Percentiles rank a stretch among this genome's conserved stretches.
phyloP scores from a whole-genome alignment of 2,888 invertebrate species.

The Athrips mouffetella region DNA sequence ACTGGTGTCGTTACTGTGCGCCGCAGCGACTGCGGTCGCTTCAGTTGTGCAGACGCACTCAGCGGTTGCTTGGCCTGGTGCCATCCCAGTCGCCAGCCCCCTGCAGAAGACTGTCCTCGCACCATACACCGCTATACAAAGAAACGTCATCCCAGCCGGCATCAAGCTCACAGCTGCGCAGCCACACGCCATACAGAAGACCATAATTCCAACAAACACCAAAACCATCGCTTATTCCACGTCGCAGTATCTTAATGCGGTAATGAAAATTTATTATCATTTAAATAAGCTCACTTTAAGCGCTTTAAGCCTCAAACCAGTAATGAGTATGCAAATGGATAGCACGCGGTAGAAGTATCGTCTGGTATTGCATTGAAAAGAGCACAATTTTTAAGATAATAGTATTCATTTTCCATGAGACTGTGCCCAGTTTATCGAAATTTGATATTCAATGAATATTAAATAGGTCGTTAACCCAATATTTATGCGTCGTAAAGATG shows the following conservation, averaged over 20 bases:
- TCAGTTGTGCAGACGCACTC: conserved; percentile 33
- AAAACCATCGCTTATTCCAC: conserved; percentile 58
- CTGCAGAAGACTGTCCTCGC: conserved; percentile 44
- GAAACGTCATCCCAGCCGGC: background rate
- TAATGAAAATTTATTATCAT: conserved; percentile 31
- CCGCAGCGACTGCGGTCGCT: conserved; percentile 32
- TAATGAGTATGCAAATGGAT: background rate
- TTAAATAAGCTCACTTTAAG: background rate
- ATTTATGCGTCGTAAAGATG: background rate
- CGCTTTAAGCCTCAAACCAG: background rate
- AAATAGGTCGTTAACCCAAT: background rate
- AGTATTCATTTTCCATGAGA: background rate
- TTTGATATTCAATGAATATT: background rate
- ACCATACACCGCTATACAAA: conserved; percentile 20
- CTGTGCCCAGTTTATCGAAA: background rate
- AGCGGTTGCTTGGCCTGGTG: conserved; percentile 43
- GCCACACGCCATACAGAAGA: background rate
- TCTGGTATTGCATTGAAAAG: no score
- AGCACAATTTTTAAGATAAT: no score
- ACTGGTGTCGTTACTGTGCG: conserved; percentile 41
- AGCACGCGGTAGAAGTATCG: no score
- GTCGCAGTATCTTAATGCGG: conserved; percentile 61
- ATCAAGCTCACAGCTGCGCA: no score
- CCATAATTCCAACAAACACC: conserved; percentile 34
- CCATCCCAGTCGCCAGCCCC: conserved; percentile 31